Evolutionary conservation across 2,888 invertebrate species (phyloP).

Genomic region (Apocheima hispidaria): DNA sequence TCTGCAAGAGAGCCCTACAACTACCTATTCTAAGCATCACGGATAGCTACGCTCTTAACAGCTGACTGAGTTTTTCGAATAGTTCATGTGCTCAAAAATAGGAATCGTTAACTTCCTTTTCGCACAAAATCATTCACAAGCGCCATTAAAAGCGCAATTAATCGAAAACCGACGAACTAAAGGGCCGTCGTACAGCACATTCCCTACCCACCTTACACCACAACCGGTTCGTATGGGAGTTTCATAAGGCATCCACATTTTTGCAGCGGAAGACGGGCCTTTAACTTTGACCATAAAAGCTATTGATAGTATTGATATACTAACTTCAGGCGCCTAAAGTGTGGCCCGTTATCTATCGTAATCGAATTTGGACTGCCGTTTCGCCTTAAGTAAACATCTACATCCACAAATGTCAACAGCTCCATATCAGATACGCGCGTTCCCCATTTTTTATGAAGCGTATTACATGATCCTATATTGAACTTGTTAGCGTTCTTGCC

Average conservation of each 20-base stretch:
- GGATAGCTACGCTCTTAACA: no score
- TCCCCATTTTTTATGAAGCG: slow-evolving; percentile 69
- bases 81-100: slow-evolving; percentile 21
- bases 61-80: background rate
- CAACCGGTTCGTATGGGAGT: slow-evolving; percentile 55
- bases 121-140: slow-evolving; percentile 25
- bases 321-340: slow-evolving; percentile 73
- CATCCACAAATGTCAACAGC: slow-evolving; percentile 73
- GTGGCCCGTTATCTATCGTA: slow-evolving; percentile 75
- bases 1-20: no score
- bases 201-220: slow-evolving; percentile 24
- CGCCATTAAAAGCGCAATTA: slow-evolving; percentile 20
- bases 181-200: slow-evolving; percentile 15
- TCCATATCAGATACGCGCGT: slow-evolving; percentile 79
- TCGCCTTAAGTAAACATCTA: slow-evolving; percentile 80
- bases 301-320: slow-evolving; percentile 60
- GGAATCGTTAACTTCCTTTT: slow-evolving; percentile 35
- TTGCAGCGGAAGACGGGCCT: slow-evolving; percentile 58
- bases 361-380: slow-evolving; percentile 84
- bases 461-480: slow-evolving; percentile 67
- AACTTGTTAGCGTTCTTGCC: slow-evolving; percentile 47
- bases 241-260: slow-evolving; percentile 59
- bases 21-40: no score
- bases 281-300: slow-evolving; percentile 60
- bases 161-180: slow-evolving; percentile 36